These are phyloP conservation scores for Spheniscus mendiculus DNA, from an alignment of 2,113 vertebrate genomes.

Conservation along the genomic window DNA sequence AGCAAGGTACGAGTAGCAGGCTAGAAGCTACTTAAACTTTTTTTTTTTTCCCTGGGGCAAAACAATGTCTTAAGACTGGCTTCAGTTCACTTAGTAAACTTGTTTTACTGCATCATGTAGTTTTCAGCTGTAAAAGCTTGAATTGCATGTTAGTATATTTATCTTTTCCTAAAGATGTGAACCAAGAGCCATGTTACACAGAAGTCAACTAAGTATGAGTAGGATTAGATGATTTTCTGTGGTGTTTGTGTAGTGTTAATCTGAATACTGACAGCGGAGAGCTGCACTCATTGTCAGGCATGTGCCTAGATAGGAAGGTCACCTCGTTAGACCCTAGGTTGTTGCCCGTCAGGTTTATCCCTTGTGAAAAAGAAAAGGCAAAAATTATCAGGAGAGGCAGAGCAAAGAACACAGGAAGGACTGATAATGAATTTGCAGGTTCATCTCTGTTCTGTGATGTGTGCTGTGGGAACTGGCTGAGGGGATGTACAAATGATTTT, in stretches of 20 bases:
- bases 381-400: neutral
- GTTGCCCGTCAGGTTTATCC: neutral
- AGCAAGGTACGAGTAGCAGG: slow-evolving; percentile 81
- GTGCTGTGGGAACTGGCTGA: neutral
- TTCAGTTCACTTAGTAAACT: neutral
- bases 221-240: neutral
- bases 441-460: neutral
- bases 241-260: neutral
- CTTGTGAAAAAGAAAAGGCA: neutral
- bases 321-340: neutral
- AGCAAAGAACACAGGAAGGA: neutral
- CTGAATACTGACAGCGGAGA: neutral
- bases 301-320: neutral
- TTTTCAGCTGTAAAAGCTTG: neutral
- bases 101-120: neutral
- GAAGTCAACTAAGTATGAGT: neutral
- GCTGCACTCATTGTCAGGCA: neutral
- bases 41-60: neutral
- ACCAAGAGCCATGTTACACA: neutral
- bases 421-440: neutral
- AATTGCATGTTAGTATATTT: neutral
- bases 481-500: neutral
- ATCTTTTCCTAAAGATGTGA: neutral
- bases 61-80: neutral
- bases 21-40: neutral